Conservation (phyloP, 2,797 vertebrate species). For the Florisuga fusca region DNA sequence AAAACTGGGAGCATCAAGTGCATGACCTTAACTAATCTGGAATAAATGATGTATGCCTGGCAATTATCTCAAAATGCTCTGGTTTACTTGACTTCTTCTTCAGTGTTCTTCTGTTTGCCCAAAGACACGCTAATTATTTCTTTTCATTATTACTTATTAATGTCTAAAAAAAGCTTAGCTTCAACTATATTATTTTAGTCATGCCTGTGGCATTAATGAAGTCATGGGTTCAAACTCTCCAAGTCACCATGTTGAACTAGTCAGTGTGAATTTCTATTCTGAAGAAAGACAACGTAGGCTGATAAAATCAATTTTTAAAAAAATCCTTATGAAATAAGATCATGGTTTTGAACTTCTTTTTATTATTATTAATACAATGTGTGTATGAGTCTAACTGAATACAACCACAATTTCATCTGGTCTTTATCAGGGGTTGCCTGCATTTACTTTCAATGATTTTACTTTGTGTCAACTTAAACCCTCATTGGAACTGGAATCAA, state of each 20-base stretch:
- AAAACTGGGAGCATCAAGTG: constrained; percentile 77
- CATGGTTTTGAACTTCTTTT: constrained; percentile 68
- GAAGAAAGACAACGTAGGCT: constrained; percentile 52
- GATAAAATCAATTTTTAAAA: constrained; percentile 41
- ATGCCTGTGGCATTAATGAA: constrained; percentile 42
- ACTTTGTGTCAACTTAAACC: constrained; percentile 68
- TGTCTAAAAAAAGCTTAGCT: constrained; percentile 56
- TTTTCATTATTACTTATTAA: constrained; percentile 38
- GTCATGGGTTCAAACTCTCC: constrained; percentile 27
- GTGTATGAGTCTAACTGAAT: constrained; percentile 59
- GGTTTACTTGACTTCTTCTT: constrained; percentile 61
- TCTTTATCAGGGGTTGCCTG: constrained; percentile 71
- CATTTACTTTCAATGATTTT: constrained; percentile 70
- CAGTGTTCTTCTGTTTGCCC: constrained; percentile 22
- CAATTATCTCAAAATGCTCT: constrained; percentile 88
- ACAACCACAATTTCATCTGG: constrained; percentile 61
- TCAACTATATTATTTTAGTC: constrained; percentile 31
- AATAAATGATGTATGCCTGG: constrained; percentile 86
- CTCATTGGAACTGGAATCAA: constrained; percentile 66
- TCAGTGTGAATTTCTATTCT: constrained; percentile 53
- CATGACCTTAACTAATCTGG: constrained; percentile 85
- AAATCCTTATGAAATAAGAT: constrained; percentile 69
- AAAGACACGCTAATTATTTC: constrained; percentile 58
- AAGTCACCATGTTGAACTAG: constrained; percentile 39
- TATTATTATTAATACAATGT: constrained; percentile 74